Evolutionary conservation across 2,888 invertebrate genomes (phyloP).

Genomic region (Pinctada fucata): DNA sequence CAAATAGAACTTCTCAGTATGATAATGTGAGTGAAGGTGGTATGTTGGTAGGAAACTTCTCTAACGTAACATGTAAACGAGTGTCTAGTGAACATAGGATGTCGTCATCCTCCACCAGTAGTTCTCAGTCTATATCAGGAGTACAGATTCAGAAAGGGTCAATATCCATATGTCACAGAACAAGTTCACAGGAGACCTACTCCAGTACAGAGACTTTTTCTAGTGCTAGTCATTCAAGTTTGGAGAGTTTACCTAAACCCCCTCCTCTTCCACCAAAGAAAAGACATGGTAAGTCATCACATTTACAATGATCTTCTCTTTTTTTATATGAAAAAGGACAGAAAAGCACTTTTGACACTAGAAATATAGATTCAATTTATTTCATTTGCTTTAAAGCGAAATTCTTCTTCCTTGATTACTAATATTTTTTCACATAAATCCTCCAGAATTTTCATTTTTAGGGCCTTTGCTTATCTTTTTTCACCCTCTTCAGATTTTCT

Average conservation of each 20-base stretch:
- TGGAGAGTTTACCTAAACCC: conserved; percentile 71
- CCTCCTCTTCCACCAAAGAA: conserved; percentile 95
- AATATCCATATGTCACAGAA: conserved; percentile 57
- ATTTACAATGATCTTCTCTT: background rate
- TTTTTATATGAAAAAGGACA: too few relatives aligned
- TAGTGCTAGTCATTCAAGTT: conserved; percentile 67
- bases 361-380: too few relatives aligned
- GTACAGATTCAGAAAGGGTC: conserved; percentile 57
- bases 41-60: conserved; percentile 30
- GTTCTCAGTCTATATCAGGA: conserved; percentile 58
- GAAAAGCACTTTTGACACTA: too few relatives aligned
- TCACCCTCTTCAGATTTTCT: too few relatives aligned
- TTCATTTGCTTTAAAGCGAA: background rate
- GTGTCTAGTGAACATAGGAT: conserved; percentile 58
- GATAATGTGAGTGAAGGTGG: conserved; percentile 81
- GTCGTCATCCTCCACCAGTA: conserved; percentile 60
- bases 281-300: conserved; percentile 89
- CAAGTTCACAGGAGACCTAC: conserved; percentile 69
- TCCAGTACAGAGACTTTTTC: conserved; percentile 71
- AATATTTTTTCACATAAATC: background rate
- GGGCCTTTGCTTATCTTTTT: too few relatives aligned
- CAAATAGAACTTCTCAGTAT: conserved; percentile 83
- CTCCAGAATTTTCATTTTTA: background rate
- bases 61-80: conserved; percentile 47
- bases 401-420: background rate